phyloP scores from a whole-genome alignment of 2,797 vertebrate genomes.

The Adrianichthys oophorus region DNA sequence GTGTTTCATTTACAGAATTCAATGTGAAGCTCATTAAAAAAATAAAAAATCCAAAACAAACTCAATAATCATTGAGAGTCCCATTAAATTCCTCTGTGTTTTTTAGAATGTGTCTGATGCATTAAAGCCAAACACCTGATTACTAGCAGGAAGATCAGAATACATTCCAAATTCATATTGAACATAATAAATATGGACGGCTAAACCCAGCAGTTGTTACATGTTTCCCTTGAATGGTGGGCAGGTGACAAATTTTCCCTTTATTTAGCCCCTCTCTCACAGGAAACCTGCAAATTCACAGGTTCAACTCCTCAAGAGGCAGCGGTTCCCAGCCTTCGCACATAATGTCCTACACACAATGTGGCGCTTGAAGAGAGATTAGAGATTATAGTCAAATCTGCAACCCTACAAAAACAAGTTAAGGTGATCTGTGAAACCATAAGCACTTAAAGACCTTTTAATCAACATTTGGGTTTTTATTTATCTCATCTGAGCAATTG shows the following conservation, averaged over 20 bases:
- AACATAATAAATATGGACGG: not conserved
- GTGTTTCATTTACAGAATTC: no score
- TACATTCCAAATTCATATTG: not conserved
- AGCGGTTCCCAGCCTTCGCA: slow-evolving; percentile 37
- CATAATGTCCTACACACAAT: slow-evolving; percentile 40
- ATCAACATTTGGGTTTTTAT: no score
- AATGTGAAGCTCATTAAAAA: no score
- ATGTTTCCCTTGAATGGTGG: slow-evolving; percentile 11
- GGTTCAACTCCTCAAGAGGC: slow-evolving; percentile 17
- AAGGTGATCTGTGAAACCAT: no score
- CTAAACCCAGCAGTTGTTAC: not conserved
- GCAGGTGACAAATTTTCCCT: slow-evolving; percentile 25
- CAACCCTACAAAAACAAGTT: no score
- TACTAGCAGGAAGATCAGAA: not conserved
- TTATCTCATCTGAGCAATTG: no score
- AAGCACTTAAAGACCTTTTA: no score
- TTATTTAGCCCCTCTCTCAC: slow-evolving; percentile 15
- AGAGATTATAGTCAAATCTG: no score
- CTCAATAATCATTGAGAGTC: not conserved
- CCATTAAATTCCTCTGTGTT: not conserved
- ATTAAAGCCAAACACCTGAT: slow-evolving; percentile 1
- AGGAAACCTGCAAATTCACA: slow-evolving; percentile 38
- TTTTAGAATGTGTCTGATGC: not conserved
- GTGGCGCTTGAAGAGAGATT: slow-evolving; percentile 7
- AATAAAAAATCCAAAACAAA: no score